Evolutionary conservation across 2,888 invertebrate genomes (phyloP).

Genomic region (Plemyria rubiginata): DNA sequence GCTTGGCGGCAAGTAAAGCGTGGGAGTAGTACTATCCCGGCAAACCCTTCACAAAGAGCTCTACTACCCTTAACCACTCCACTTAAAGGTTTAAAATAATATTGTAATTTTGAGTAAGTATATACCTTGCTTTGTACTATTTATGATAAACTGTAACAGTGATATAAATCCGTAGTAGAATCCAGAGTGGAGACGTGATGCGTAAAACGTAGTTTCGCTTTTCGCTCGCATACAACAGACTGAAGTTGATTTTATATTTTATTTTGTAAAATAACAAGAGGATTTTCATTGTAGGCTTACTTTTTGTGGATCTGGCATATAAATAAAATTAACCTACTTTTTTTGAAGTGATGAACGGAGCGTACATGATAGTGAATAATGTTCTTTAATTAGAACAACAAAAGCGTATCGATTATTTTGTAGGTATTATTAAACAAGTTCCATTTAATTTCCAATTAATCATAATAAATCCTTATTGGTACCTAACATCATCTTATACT

Average conservation of each 20-base stretch:
- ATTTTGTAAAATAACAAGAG: constrained; percentile 35
- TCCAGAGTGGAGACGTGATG: constrained; percentile 18
- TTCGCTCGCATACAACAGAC: constrained; percentile 27
- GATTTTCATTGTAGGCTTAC: constrained; percentile 27
- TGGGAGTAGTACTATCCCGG: too few species aligned
- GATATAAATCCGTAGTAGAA: constrained; percentile 12
- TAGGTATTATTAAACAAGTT: neutral
- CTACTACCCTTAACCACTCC: too few species aligned
- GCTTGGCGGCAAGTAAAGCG: too few species aligned
- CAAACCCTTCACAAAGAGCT: too few species aligned
- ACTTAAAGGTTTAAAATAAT: too few species aligned
- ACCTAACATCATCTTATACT: constrained; percentile 31
- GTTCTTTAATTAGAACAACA: neutral
- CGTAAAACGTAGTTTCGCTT: constrained; percentile 31
- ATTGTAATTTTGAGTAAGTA: too few species aligned
- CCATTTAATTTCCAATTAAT: constrained; percentile 11
- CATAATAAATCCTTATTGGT: constrained; percentile 32
- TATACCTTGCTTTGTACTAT: too few species aligned
- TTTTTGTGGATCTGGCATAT: constrained; percentile 20
- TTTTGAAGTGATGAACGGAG: constrained; percentile 22
- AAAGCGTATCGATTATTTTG: neutral
- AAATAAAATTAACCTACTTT: constrained; percentile 35
- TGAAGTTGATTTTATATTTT: constrained; percentile 33
- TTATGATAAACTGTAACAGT: neutral
- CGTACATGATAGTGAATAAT: neutral